A percentile compares a stretch with the other conserved stretches of the same genome.
Evolutionary conservation across 2,797 vertebrate genomes (phyloP).

Genomic region (Girardinus metallicus): DNA sequence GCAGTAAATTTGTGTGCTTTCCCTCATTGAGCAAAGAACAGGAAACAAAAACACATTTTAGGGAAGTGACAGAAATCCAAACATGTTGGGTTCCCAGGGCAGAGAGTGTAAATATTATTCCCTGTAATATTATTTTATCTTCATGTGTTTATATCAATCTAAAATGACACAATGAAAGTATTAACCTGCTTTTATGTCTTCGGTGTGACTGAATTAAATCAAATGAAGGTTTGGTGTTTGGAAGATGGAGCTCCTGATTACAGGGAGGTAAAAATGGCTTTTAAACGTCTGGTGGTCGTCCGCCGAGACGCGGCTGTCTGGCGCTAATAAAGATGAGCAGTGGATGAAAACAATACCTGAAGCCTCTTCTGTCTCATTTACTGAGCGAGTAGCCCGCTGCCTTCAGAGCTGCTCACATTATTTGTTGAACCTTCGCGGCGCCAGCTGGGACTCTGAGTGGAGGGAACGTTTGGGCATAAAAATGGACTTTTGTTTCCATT

Average conservation of each 20-base stretch:
- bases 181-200: not conserved
- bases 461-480: conserved; percentile 7
- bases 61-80: not conserved
- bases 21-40: not conserved
- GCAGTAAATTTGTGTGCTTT: not conserved
- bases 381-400: conserved; percentile 6
- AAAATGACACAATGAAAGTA: not conserved
- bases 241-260: not conserved
- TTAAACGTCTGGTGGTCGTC: not conserved
- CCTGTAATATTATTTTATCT: not conserved
- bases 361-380: conserved; percentile 13
- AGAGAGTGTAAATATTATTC: not conserved
- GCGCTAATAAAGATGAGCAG: conserved; percentile 1
- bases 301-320: not conserved
- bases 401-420: not conserved
- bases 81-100: not conserved
- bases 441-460: conserved; percentile 23
- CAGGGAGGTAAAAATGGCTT: not conserved
- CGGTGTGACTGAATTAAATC: not conserved
- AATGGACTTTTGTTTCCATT: conserved; percentile 7
- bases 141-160: not conserved
- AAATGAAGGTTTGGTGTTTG: not conserved
- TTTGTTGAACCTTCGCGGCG: conserved; percentile 3
- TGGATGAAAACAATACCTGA: conserved; percentile 25
- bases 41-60: not conserved